Evolutionary conservation across 2,888 invertebrate genomes (phyloP).

Genomic region (Ennomos fuscantarius): DNA sequence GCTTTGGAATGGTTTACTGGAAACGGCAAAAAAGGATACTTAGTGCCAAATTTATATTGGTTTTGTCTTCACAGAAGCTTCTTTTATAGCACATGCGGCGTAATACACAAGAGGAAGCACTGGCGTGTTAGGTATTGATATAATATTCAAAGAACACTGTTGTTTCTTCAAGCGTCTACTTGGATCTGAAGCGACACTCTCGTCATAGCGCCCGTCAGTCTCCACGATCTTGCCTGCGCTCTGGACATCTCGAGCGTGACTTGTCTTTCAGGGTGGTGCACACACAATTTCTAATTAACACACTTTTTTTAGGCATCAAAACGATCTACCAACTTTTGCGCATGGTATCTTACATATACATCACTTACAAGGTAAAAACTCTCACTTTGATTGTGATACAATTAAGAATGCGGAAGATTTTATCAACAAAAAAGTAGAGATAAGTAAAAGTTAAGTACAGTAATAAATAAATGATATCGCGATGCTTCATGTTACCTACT

Average conservation of each 20-base stretch:
- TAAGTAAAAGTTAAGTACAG: conserved; percentile 1
- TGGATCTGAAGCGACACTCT: conserved; percentile 49
- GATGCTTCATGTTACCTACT: conserved; percentile 9
- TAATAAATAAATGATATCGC: conserved; percentile 28
- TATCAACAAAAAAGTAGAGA: conserved; percentile 9
- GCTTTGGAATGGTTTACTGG: conserved; percentile 43
- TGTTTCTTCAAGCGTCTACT: conserved; percentile 56
- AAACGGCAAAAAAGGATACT: conserved; percentile 14
- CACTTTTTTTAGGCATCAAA: conserved; percentile 53
- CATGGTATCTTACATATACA: conserved; percentile 35
- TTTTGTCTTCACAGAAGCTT: not conserved
- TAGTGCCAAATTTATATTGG: conserved; percentile 4
- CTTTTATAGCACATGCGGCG: not conserved
- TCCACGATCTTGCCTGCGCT: conserved; percentile 53
- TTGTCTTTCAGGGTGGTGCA: conserved; percentile 69
- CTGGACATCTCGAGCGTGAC: conserved; percentile 75
- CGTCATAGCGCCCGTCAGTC: conserved; percentile 45
- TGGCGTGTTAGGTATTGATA: conserved; percentile 19
- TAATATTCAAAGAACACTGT: conserved; percentile 45
- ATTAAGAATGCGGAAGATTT: conserved; percentile 20
- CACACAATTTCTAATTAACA: conserved; percentile 65
- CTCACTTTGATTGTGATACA: conserved; percentile 29
- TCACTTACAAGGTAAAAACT: conserved; percentile 31
- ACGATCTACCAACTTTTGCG: conserved; percentile 31
- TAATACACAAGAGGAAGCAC: conserved; percentile 21